phyloP scores from a whole-genome alignment of 1,140 invertebrate species.

The Sesamia nonagrioides region DNA sequence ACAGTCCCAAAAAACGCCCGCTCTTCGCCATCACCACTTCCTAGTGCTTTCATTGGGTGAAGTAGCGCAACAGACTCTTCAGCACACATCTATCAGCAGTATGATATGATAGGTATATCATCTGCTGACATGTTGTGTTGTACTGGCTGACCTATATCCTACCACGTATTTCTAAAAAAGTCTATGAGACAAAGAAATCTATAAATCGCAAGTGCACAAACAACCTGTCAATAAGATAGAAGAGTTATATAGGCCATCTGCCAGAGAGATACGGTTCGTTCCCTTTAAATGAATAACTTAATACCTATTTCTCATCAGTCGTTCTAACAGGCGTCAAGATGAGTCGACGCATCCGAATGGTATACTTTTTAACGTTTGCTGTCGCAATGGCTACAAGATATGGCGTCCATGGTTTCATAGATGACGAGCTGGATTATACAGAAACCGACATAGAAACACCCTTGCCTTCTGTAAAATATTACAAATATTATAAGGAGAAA shows the following conservation, averaged over 20 bases:
- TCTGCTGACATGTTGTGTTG: not conserved
- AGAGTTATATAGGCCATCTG: not conserved
- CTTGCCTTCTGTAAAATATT: not conserved
- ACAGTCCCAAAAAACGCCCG: too few species aligned
- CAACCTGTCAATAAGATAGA: not conserved
- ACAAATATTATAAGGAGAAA: not conserved
- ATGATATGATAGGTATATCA: too few species aligned
- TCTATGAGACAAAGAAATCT: too few species aligned
- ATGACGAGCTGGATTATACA: not conserved
- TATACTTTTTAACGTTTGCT: not conserved
- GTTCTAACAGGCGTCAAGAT: not conserved
- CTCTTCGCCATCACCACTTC: too few species aligned
- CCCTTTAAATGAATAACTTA: not conserved
- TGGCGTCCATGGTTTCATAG: not conserved
- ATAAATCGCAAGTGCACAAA: not conserved
- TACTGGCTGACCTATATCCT: not conserved
- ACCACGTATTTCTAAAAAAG: too few species aligned
- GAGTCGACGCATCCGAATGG: not conserved
- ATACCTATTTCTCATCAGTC: not conserved
- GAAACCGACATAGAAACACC: not conserved
- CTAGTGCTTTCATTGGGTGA: too few species aligned
- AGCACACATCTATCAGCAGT: too few species aligned
- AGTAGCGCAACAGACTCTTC: too few species aligned
- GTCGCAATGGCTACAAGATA: not conserved
- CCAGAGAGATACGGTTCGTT: not conserved